A percentile compares a stretch with the other conserved stretches of the same genome.
These are phyloP conservation scores for Macrotrachela quadricornifera DNA, from an alignment of 1,140 invertebrate species.

Conservation along the genomic window DNA sequence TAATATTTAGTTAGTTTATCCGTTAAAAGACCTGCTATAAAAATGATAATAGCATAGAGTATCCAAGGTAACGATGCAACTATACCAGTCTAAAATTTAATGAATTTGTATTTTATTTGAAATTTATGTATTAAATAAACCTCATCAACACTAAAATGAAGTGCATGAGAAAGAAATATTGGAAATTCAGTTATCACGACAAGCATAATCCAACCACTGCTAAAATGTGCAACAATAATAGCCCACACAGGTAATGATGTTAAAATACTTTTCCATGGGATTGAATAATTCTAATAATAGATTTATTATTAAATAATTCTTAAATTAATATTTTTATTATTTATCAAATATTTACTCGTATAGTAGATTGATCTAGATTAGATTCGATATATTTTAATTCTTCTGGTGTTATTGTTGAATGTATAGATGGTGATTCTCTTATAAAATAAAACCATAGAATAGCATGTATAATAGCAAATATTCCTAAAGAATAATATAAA, in stretches of 20 bases:
- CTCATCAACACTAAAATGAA: constrained; percentile 63
- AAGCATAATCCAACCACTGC: constrained; percentile 67
- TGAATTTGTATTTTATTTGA: too few species aligned
- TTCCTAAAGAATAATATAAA: constrained; percentile 10
- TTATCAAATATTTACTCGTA: too few species aligned
- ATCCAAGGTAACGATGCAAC: constrained; percentile 66
- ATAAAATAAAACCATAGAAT: constrained; percentile 21
- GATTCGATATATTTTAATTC: constrained; percentile 25
- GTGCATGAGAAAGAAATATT: constrained; percentile 70
- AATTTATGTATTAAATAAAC: constrained; percentile 29
- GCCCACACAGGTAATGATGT: constrained; percentile 10
- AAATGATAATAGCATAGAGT: constrained; percentile 55
- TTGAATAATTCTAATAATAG: background rate
- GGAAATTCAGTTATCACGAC: constrained; percentile 76
- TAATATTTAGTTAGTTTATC: constrained; percentile 42
- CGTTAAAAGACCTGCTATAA: constrained; percentile 52
- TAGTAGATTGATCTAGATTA: background rate
- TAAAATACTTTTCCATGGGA: constrained; percentile 10
- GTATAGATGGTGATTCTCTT: constrained; percentile 18
- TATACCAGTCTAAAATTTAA: constrained; percentile 68
- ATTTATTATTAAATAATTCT: background rate
- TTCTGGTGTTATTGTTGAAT: constrained; percentile 15
- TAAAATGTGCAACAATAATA: constrained; percentile 10
- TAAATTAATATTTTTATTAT: background rate
- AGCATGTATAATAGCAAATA: constrained; percentile 20